A percentile compares a stretch with the other conserved stretches of the same genome.
phyloP scores from a whole-genome alignment of 2,797 vertebrate genomes.

The Bryconaethiops microstoma region DNA sequence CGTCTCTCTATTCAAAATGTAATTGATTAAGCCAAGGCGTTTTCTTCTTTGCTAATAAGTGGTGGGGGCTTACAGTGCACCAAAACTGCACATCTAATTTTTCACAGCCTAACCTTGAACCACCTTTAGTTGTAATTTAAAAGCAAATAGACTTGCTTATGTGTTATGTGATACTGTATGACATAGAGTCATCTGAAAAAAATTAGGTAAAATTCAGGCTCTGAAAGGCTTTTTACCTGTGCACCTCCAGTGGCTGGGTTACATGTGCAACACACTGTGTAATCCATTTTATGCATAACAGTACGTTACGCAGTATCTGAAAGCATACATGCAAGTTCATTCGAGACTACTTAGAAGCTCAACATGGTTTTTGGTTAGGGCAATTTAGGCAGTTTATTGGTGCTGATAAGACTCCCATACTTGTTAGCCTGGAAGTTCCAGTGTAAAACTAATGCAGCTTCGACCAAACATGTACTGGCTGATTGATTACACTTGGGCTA shows the following conservation, averaged over 20 bases:
- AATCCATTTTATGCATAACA: too few relatives aligned
- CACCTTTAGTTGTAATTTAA: neutral
- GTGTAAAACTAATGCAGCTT: neutral
- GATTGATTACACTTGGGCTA: neutral
- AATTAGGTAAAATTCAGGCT: too few relatives aligned
- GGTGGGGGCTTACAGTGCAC: too few relatives aligned
- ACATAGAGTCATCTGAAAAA: neutral
- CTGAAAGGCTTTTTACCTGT: too few relatives aligned
- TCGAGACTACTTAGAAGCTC: neutral
- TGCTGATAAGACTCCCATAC: neutral
- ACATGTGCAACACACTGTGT: too few relatives aligned
- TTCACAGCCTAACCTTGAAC: neutral
- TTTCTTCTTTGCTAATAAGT: neutral
- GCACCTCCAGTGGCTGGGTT: too few relatives aligned
- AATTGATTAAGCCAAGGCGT: neutral
- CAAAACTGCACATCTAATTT: neutral
- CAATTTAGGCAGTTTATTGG: too few relatives aligned
- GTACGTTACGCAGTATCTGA: too few relatives aligned
- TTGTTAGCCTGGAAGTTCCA: constrained; percentile 1
- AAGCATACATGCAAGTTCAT: neutral
- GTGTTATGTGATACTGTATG: neutral
- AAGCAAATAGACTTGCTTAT: neutral
- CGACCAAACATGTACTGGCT: neutral
- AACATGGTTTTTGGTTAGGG: neutral
- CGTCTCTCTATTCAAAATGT: neutral